Evolutionary conservation across 2,888 invertebrate genomes (phyloP).

Genomic region (Lepidocyrtoides sp.): DNA sequence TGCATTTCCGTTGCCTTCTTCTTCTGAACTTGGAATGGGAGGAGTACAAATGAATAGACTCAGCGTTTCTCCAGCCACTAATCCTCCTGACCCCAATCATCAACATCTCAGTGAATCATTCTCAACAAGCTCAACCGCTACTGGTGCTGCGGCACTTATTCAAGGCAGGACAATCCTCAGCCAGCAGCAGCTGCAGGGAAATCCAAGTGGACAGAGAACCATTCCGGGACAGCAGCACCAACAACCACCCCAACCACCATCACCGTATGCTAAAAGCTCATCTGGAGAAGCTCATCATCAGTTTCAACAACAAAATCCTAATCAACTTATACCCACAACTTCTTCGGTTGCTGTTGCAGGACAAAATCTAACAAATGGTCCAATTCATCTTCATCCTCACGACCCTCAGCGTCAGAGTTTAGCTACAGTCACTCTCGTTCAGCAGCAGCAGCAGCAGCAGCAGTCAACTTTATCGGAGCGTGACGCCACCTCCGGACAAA

Average conservation of each 20-base stretch:
- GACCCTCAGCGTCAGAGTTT: conserved; percentile 22
- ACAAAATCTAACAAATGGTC: conserved; percentile 54
- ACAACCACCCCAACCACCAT: conserved; percentile 48
- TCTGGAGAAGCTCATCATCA: not conserved
- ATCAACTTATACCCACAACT: too few relatives aligned
- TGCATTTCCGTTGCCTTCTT: conserved; percentile 66
- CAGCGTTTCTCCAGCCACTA: too few relatives aligned
- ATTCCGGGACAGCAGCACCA: conserved; percentile 73
- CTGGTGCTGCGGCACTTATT: conserved; percentile 29
- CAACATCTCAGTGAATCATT: not conserved
- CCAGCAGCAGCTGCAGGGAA: too few relatives aligned
- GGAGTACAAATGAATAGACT: conserved; percentile 57
- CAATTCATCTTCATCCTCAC: conserved; percentile 32
- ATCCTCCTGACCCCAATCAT: too few relatives aligned
- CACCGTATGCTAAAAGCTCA: not conserved
- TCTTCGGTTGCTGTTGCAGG: too few relatives aligned
- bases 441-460: conserved; percentile 58
- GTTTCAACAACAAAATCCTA: conserved; percentile 21
- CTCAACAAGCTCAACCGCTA: conserved; percentile 48
- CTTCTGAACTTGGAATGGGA: not conserved
- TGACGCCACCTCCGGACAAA: conserved; percentile 32
- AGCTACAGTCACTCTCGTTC: conserved; percentile 57
- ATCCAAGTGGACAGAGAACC: conserved; percentile 75
- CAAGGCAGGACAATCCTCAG: conserved; percentile 81
- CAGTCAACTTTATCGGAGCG: conserved; percentile 23